Percentiles rank a stretch among this genome's conserved stretches.
Conservation (phyloP, 2,113 vertebrate species). For the Cariama cristata region DNA sequence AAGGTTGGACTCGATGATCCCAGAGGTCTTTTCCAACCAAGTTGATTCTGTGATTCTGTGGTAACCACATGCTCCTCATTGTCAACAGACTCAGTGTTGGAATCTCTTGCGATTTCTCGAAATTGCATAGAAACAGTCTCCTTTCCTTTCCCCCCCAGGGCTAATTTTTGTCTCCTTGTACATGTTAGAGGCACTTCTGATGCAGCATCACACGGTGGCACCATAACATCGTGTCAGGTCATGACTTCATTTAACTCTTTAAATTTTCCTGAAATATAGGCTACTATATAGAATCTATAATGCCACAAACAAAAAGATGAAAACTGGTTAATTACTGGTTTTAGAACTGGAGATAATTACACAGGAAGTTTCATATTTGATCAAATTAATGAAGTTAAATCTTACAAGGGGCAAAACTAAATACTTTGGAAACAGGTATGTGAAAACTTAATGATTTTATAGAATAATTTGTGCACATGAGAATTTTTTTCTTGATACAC, state of each 20-base stretch:
- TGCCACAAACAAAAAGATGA: neutral
- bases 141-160: neutral
- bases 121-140: neutral
- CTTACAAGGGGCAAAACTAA: neutral
- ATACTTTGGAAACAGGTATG: neutral
- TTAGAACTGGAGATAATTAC: neutral
- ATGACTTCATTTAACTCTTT: neutral
- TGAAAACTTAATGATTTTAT: neutral
- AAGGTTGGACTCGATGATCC: too few species aligned
- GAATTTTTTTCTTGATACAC: neutral
- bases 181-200: neutral
- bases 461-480: neutral
- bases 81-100: neutral
- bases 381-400: neutral
- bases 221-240: neutral
- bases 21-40: too few species aligned
- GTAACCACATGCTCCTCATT: neutral
- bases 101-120: neutral
- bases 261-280: neutral
- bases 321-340: neutral
- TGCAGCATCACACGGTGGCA: slow-evolving; percentile 13
- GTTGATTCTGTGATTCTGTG: too few species aligned
- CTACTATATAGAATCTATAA: neutral
- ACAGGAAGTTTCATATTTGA: neutral
- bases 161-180: neutral